These are phyloP conservation scores for Engystomops pustulosus DNA, from an alignment of 2,113 vertebrate species.

Conservation along the genomic window DNA sequence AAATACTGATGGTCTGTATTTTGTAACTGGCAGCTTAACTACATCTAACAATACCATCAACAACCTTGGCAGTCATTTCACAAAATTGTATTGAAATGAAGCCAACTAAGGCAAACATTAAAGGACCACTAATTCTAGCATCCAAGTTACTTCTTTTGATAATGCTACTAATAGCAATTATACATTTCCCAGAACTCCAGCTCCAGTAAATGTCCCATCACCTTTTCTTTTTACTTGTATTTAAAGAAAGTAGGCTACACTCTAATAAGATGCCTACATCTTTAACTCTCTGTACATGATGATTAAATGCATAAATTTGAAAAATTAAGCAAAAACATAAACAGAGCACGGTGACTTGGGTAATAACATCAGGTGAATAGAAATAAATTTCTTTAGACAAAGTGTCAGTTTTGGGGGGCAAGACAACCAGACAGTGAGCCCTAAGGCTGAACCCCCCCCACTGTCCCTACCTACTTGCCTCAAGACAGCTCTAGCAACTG, in stretches of 20 bases:
- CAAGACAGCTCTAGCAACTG: too few relatives aligned
- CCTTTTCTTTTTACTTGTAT: not conserved
- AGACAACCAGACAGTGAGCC: too few relatives aligned
- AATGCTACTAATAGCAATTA: slow-evolving; percentile 13
- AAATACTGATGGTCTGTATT: not conserved
- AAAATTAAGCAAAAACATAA: too few relatives aligned
- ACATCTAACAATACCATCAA: not conserved
- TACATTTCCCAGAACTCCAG: not conserved
- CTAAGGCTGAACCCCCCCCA: too few relatives aligned
- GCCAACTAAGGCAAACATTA: not conserved
- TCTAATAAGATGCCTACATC: not conserved
- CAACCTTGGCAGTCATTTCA: not conserved
- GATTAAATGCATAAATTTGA: not conserved
- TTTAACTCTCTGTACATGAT: not conserved
- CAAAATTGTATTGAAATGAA: not conserved
- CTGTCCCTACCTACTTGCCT: too few relatives aligned
- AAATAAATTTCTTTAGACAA: too few relatives aligned
- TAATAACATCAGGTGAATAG: too few relatives aligned
- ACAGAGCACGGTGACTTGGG: too few relatives aligned
- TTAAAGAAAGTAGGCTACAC: not conserved
- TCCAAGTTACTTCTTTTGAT: slow-evolving; percentile 1
- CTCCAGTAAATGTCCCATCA: not conserved
- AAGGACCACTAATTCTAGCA: not conserved
- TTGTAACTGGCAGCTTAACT: not conserved
- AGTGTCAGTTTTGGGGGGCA: too few relatives aligned